Conservation (phyloP, 2,113 vertebrate species). For the Toxostoma redivivum region DNA sequence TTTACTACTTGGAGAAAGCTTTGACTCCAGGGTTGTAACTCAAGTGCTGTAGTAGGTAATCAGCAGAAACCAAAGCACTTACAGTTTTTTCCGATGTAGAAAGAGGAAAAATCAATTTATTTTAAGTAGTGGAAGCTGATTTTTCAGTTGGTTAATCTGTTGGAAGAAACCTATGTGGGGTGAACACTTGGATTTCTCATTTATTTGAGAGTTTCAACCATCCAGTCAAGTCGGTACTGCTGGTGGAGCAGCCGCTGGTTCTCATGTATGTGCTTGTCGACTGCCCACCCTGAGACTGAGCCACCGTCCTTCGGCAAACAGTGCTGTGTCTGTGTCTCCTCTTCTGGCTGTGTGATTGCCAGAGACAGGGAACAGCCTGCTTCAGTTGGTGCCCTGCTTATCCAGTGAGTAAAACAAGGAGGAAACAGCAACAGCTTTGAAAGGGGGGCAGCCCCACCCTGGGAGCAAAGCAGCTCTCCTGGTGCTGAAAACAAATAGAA, state of each 20-base stretch:
- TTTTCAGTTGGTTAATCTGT: not conserved
- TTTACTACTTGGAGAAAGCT: conserved; percentile 18
- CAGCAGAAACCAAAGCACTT: not conserved
- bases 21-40: conserved; percentile 30
- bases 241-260: not conserved
- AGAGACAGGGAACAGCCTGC: not conserved
- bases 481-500: not conserved
- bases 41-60: not conserved
- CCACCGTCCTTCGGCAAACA: not conserved
- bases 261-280: not conserved
- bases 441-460: not conserved
- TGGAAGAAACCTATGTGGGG: not conserved
- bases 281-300: not conserved
- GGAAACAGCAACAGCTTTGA: not conserved
- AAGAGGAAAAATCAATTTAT: not conserved
- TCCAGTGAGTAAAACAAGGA: not conserved
- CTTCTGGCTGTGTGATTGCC: not conserved
- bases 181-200: not conserved
- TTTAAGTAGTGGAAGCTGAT: not conserved
- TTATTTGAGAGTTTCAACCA: conserved; percentile 14
- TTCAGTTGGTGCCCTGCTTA: not conserved
- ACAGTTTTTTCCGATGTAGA: not conserved
- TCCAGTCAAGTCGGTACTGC: not conserved
- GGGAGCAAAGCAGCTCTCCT: not conserved
- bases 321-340: not conserved